These are phyloP conservation scores for Malacoraja senta DNA, from an alignment of 2,797 vertebrate genomes.

Conservation along the genomic window DNA sequence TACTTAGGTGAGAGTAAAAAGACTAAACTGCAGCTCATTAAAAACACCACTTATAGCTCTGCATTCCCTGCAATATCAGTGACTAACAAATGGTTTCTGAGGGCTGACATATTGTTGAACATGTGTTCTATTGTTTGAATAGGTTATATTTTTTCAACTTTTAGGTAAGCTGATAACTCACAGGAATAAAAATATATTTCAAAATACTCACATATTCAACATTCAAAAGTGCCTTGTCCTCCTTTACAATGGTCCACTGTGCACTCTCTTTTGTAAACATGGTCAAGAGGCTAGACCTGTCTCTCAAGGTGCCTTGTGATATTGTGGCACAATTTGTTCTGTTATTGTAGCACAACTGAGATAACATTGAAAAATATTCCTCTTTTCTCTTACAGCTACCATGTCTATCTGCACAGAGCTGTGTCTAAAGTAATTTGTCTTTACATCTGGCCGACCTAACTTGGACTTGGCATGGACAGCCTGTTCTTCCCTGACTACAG, in stretches of 20 bases:
- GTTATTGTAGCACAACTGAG: background rate
- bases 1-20: too few species aligned
- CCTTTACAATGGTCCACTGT: slow-evolving; percentile 7
- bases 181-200: background rate
- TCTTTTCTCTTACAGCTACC: background rate
- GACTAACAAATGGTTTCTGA: background rate
- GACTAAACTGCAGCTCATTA: background rate
- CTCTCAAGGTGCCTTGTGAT: background rate
- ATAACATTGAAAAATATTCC: background rate
- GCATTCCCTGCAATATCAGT: background rate
- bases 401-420: background rate
- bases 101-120: background rate
- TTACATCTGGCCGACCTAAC: background rate
- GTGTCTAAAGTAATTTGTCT: background rate
- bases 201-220: background rate
- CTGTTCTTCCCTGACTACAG: background rate
- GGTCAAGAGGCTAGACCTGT: background rate
- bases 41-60: background rate
- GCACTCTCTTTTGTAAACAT: background rate
- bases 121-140: background rate
- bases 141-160: background rate
- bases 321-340: background rate
- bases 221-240: background rate
- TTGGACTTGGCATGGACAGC: background rate
- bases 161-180: background rate